A percentile compares a stretch with the other conserved stretches of the same genome.
phyloP scores from a whole-genome alignment of 2,113 vertebrate species.

The Tauraco erythrolophus region DNA sequence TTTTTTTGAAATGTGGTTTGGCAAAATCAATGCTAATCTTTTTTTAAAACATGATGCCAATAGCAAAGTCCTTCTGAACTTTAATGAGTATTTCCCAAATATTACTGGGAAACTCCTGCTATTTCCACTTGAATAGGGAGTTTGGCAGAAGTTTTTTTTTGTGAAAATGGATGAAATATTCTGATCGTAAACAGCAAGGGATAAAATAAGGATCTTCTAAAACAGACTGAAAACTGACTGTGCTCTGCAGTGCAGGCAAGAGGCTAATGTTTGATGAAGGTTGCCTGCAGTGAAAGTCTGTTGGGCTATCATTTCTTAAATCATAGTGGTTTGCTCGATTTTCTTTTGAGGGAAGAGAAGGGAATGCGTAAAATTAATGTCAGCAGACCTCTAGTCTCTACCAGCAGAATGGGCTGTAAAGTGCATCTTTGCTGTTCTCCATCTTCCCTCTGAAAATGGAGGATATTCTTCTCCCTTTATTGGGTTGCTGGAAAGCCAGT shows the following conservation, averaged over 20 bases:
- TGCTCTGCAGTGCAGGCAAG: conserved; percentile 32
- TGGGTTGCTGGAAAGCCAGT: background rate
- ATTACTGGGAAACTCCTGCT: conserved; percentile 1
- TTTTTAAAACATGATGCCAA: background rate
- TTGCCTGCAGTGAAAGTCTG: conserved; percentile 49
- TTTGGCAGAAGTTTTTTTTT: background rate
- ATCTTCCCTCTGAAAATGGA: conserved; percentile 25
- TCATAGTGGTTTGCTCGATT: conserved; percentile 53
- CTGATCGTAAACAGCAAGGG: conserved; percentile 39
- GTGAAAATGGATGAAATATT: conserved; percentile 33
- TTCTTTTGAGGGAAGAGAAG: conserved; percentile 29
- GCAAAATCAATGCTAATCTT: conserved; percentile 14
- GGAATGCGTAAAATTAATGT: conserved; percentile 28
- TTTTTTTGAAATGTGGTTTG: conserved; percentile 23
- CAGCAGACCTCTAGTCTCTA: background rate
- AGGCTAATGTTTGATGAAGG: conserved; percentile 50
- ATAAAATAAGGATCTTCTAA: conserved; percentile 48
- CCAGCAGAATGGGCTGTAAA: conserved; percentile 10
- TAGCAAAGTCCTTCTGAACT: conserved; percentile 11
- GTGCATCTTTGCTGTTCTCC: background rate
- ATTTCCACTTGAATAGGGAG: background rate
- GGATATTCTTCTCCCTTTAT: conserved; percentile 27
- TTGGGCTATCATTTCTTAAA: conserved; percentile 50
- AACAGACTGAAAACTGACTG: conserved; percentile 20
- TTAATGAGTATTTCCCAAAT: conserved; percentile 11